Conservation (phyloP, 1,140 invertebrate species). For the Conopomorpha cramerella region DNA sequence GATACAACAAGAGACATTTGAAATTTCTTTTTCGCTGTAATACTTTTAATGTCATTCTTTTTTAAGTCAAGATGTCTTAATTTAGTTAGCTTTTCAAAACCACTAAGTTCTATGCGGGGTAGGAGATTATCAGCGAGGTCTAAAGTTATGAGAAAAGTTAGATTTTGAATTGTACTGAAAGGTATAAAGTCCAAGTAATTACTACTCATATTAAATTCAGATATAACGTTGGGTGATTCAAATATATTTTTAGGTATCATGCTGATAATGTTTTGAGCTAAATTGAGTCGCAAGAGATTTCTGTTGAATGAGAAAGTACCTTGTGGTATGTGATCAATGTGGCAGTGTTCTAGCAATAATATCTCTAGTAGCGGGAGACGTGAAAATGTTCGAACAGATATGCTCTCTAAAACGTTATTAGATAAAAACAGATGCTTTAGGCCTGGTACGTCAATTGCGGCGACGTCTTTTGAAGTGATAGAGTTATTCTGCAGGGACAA, state of each 20-base stretch:
- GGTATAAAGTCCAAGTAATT: slow-evolving; percentile 47
- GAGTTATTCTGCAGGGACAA: slow-evolving; percentile 72
- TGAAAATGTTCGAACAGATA: slow-evolving; percentile 36
- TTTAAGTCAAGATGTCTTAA: slow-evolving; percentile 39
- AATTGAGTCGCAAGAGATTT: slow-evolving; percentile 37
- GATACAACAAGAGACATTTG: slow-evolving; percentile 25
- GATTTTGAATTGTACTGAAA: slow-evolving; percentile 38
- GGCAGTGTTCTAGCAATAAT: slow-evolving; percentile 44
- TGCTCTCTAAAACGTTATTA: slow-evolving; percentile 39
- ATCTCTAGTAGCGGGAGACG: slow-evolving; percentile 46
- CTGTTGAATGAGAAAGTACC: slow-evolving; percentile 40
- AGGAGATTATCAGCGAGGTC: slow-evolving; percentile 45
- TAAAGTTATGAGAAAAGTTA: slow-evolving; percentile 36
- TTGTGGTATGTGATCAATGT: slow-evolving; percentile 42
- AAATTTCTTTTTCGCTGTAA: slow-evolving; percentile 33
- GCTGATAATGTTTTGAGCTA: slow-evolving; percentile 49
- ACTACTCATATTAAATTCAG: slow-evolving; percentile 46
- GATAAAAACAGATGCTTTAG: slow-evolving; percentile 56
- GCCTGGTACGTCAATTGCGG: slow-evolving; percentile 72
- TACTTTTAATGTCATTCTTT: slow-evolving; percentile 46
- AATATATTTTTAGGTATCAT: slow-evolving; percentile 29
- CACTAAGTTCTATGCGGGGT: slow-evolving; percentile 40
- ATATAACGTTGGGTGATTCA: slow-evolving; percentile 28
- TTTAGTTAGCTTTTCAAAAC: slow-evolving; percentile 35
- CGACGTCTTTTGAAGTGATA: slow-evolving; percentile 68